Evolutionary conservation across 2,113 vertebrate species (phyloP).

Genomic region (Festucalex cinctus): DNA sequence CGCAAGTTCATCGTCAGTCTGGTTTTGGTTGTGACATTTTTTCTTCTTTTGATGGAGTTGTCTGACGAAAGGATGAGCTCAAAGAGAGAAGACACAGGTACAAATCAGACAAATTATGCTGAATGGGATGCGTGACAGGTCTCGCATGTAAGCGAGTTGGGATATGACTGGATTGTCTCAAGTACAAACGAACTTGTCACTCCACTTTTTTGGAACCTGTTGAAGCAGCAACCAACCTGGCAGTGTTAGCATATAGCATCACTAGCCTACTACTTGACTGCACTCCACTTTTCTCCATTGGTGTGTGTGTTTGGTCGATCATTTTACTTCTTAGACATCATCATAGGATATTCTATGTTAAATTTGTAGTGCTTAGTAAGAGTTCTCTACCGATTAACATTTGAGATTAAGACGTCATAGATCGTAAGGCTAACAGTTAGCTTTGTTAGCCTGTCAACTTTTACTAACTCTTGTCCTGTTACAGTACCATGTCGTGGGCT

Average conservation of each 20-base stretch:
- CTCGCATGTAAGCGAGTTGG: background rate
- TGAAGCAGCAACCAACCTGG: slow-evolving; percentile 7
- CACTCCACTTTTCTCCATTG: background rate
- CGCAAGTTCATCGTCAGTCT: background rate
- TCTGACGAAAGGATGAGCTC: slow-evolving; percentile 43
- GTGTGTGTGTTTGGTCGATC: background rate
- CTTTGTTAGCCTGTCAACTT: background rate
- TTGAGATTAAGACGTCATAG: background rate
- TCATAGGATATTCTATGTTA: background rate
- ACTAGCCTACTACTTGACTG: background rate
- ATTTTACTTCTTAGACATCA: background rate
- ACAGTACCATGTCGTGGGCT: background rate
- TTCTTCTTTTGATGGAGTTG: slow-evolving; percentile 23
- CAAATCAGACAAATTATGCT: background rate
- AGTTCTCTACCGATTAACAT: background rate
- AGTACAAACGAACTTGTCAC: background rate
- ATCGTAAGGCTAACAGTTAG: background rate
- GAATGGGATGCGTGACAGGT: slow-evolving; percentile 9
- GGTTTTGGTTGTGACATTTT: too few relatives aligned
- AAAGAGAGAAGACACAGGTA: slow-evolving; percentile 47
- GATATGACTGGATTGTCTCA: background rate
- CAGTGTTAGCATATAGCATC: slow-evolving; percentile 35
- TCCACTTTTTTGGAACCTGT: slow-evolving; percentile 13
- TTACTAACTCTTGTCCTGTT: background rate
- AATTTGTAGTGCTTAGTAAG: background rate